A percentile compares a stretch with the other conserved stretches of the same genome.
Evolutionary conservation across 2,888 invertebrate species (phyloP).

Genomic region (Lycocerus yunnanus): DNA sequence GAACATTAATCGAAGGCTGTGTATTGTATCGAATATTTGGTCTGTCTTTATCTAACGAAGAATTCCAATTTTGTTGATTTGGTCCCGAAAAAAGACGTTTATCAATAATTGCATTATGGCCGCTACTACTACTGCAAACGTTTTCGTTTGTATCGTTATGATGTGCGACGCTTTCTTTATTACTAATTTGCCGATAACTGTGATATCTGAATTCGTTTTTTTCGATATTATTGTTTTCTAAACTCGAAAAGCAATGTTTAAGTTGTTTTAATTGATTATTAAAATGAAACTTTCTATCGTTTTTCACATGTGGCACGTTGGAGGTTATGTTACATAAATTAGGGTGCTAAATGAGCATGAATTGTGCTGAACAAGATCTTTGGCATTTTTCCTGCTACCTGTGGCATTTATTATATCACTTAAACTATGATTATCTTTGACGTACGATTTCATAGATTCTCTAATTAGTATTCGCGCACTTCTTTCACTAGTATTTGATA

Average conservation of each 20-base stretch:
- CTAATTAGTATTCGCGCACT: not conserved
- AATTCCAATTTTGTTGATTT: slow-evolving; percentile 7
- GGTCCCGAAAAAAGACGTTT: slow-evolving; percentile 2
- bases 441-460: not conserved
- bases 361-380: not conserved
- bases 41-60: not conserved
- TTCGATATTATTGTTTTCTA: slow-evolving; percentile 12
- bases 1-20: slow-evolving; percentile 10
- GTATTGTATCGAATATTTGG: not conserved
- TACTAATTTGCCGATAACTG: not conserved
- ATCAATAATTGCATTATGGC: slow-evolving; percentile 1
- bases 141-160: slow-evolving; percentile 5
- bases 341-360: not conserved
- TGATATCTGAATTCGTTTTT: not conserved
- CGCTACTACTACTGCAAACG: not conserved
- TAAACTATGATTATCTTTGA: not conserved
- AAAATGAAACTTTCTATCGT: not conserved
- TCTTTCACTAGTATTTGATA: slow-evolving; percentile 1
- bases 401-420: not conserved
- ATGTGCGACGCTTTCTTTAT: not conserved
- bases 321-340: slow-evolving; percentile 7
- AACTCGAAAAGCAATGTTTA: slow-evolving; percentile 8
- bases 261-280: slow-evolving; percentile 5
- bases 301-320: slow-evolving; percentile 9
- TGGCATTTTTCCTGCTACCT: not conserved